Evolutionary conservation across 2,797 vertebrate species (phyloP), one percentile per base, ranked within the genome.

Genomic region (Cuculus canorus): DNA sequence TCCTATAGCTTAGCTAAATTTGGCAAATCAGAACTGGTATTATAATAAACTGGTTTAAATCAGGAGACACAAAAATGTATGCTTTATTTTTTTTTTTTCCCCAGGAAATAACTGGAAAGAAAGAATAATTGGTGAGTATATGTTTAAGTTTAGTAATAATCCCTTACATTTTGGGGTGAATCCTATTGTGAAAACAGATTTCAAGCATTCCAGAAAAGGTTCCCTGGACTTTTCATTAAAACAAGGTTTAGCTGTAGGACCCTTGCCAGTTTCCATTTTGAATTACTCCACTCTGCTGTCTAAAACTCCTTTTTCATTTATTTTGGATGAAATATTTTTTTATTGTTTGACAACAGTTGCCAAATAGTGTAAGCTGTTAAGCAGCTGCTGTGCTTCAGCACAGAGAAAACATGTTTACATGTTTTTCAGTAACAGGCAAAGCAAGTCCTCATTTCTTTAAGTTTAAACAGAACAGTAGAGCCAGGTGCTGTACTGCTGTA

Each of bases 351-450:
- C 32, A 72, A 41, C 72, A 68, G 39, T 53, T 87, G 60, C 48
- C 96, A 77, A 85, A 87, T 11, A 80, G 25, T 25, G 7, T 66
- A 84, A 93, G 23, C 81, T 89, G 32, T 91, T 85, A 92, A 85
- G 88, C 30, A 84, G 56, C 47, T 82, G 41, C 75, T 93, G 37
- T 50, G 45, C 45, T 82, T 80, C 41, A 84, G 70, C 52, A 15
- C 52, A 76, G 63, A 80, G 13, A 79, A 76, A 70, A 66, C 8
- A 12, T 25, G 6, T 33, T 88, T 70, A 66, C 8, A 12, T 25
- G 6, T 33, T 88, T 70, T 80, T 47, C 50, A 52, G 25, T 65
- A 70, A 72, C 1, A 8, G 12, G 28, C 41, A 85, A 91, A 93
- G 48, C 30, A 92, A 80, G 6, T 41, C 23, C 10, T 77, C 43